Evolutionary conservation across 2,113 vertebrate genomes (phyloP).

Genomic region (Pholis gunnellus): DNA sequence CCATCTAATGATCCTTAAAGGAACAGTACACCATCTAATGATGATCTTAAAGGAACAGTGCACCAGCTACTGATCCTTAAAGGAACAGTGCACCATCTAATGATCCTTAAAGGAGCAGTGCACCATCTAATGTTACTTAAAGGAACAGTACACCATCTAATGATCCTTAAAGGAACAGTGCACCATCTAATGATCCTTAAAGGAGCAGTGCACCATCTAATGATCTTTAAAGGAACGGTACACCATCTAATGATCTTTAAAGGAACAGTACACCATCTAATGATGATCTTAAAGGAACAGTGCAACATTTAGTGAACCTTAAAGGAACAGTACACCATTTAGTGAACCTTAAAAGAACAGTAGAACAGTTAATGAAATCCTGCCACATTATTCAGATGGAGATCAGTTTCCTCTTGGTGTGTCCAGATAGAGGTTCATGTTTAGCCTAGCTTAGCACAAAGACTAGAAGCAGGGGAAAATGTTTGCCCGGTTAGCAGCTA

Average conservation of each 20-base stretch:
- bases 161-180: no score
- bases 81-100: no score
- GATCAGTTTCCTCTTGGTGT: background rate
- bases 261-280: background rate
- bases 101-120: no score
- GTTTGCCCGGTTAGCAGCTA: background rate
- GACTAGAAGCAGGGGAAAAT: no score
- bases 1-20: no score
- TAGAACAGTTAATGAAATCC: background rate
- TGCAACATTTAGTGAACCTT: background rate
- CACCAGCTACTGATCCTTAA: no score
- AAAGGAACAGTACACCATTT: background rate
- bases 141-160: no score
- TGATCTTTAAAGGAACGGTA: background rate
- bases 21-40: no score
- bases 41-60: no score
- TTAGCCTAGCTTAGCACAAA: background rate
- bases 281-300: background rate
- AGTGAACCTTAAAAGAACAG: background rate
- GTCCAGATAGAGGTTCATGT: background rate
- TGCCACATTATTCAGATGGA: background rate
- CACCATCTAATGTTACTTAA: no score
- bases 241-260: background rate
- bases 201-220: no score
- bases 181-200: no score